A percentile compares a stretch with the other conserved stretches of the same genome.
Evolutionary conservation across 2,888 invertebrate species (phyloP).

Genomic region (Palloptera scutellata): DNA sequence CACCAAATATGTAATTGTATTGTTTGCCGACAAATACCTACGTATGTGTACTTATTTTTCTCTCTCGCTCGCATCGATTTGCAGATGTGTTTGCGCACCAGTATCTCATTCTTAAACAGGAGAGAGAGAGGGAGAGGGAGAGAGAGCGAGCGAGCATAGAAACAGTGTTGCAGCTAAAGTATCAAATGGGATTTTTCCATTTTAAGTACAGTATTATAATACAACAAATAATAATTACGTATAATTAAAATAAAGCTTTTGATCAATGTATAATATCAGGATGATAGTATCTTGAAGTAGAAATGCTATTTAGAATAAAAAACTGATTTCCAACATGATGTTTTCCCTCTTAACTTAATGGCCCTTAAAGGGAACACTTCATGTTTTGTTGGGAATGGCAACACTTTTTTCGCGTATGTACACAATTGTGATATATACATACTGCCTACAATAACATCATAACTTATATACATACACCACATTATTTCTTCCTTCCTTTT

Average conservation of each 20-base stretch:
- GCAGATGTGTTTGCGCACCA: too few relatives aligned
- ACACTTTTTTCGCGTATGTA: constrained; percentile 30
- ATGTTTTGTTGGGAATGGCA: constrained; percentile 1
- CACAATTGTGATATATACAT: constrained; percentile 32
- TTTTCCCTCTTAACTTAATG: too few relatives aligned
- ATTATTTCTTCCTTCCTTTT: constrained; percentile 44
- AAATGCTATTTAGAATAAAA: too few relatives aligned
- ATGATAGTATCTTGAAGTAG: too few relatives aligned
- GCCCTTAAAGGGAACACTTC: too few relatives aligned
- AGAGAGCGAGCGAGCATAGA: constrained; percentile 1
- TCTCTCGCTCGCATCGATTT: too few relatives aligned
- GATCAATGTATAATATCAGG: too few relatives aligned
- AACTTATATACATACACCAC: constrained; percentile 24
- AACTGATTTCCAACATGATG: too few relatives aligned
- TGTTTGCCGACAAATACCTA: constrained; percentile 10
- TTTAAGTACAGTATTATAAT: too few relatives aligned
- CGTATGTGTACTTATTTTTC: too few relatives aligned
- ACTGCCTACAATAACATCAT: constrained; percentile 11
- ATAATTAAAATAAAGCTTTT: too few relatives aligned
- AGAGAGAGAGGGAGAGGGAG: constrained; percentile 10
- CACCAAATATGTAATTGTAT: constrained; percentile 13
- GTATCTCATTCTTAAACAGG: neutral
- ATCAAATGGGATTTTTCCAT: neutral
- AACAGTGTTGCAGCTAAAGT: neutral
- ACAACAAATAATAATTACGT: too few relatives aligned